Conservation (phyloP, 2,888 invertebrate species). For the Leucoma salicis region DNA sequence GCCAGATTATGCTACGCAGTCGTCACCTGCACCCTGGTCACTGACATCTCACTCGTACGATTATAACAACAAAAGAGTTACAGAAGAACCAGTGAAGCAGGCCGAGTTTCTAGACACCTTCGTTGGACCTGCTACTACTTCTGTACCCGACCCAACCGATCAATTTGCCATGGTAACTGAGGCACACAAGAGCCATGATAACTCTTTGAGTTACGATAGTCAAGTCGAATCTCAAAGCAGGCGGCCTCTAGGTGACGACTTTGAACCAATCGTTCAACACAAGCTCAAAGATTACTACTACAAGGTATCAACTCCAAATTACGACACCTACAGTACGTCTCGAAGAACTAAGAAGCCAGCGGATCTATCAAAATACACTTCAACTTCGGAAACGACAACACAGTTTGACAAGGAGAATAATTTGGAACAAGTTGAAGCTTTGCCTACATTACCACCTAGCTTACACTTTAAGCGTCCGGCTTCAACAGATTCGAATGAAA, state of each 20-base stretch:
- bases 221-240: conserved; percentile 73
- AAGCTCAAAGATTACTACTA: conserved; percentile 76
- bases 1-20: conserved; percentile 55
- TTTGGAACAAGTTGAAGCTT: conserved; percentile 52
- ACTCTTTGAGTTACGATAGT: conserved; percentile 66
- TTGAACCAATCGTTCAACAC: conserved; percentile 70
- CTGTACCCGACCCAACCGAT: conserved; percentile 57
- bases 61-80: conserved; percentile 45
- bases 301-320: conserved; percentile 66
- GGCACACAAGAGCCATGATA: conserved; percentile 65
- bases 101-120: conserved; percentile 46
- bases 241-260: conserved; percentile 71
- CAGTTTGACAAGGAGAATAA: conserved; percentile 41
- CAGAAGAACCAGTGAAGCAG: conserved; percentile 52
- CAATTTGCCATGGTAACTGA: conserved; percentile 72
- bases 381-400: conserved; percentile 47
- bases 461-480: conserved; percentile 70
- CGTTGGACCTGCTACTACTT: conserved; percentile 52
- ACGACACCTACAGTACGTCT: conserved; percentile 55
- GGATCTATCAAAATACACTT: conserved; percentile 43
- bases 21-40: conserved; percentile 62
- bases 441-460: conserved; percentile 76
- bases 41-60: conserved; percentile 55
- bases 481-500: conserved; percentile 46
- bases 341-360: conserved; percentile 68